phyloP scores from a whole-genome alignment of 2,888 invertebrate genomes.

The Sinhomidia bicolor region DNA sequence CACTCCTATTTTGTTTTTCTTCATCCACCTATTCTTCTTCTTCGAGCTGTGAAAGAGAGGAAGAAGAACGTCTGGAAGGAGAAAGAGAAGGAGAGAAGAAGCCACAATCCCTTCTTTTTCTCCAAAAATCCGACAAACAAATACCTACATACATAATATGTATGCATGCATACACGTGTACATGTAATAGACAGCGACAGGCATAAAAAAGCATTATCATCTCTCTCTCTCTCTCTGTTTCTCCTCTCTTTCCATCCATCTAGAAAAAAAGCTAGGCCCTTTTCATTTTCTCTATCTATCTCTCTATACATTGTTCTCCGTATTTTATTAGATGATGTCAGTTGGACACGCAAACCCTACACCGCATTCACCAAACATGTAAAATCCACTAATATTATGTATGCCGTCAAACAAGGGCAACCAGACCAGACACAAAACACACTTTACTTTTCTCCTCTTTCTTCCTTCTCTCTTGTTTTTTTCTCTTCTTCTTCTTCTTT shows the following conservation, averaged over 20 bases:
- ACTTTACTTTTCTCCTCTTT: background rate
- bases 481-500: too few relatives aligned
- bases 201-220: constrained; percentile 28
- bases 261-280: constrained; percentile 27
- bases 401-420: background rate
- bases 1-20: constrained; percentile 15
- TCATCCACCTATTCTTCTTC: background rate
- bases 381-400: background rate
- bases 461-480: background rate
- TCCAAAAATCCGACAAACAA: background rate
- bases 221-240: constrained; percentile 32
- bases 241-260: constrained; percentile 8
- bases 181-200: too few relatives aligned
- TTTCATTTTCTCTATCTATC: background rate
- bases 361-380: constrained; percentile 7
- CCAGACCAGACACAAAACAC: background rate
- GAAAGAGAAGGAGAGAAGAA: constrained; percentile 4
- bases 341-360: constrained; percentile 65
- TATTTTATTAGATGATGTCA: constrained; percentile 62
- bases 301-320: background rate
- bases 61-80: background rate
- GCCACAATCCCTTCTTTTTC: constrained; percentile 43
- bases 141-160: background rate
- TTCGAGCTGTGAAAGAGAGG: background rate
- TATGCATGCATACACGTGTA: too few relatives aligned